Evolutionary conservation across 1,140 invertebrate species (phyloP), one percentile per base, ranked within the genome.

Genomic region (Drosophila willistoni): DNA sequence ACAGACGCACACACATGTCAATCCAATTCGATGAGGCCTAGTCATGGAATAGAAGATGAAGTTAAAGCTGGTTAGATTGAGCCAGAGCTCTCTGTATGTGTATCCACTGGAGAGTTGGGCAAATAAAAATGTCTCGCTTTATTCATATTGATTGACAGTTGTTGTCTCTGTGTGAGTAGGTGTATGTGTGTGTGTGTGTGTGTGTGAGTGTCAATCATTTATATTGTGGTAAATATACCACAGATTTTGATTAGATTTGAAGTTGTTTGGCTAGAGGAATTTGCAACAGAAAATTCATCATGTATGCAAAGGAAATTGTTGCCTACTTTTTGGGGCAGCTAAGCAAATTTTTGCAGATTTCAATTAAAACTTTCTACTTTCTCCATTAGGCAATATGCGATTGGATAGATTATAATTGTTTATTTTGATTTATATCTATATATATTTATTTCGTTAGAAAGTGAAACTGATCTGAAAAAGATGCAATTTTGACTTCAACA

Each of bases 1-100:
- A 36, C 34, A 36, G 9, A 10, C 34, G 2, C 34, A 36, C 34
- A 9, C 19, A 59, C 71, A 83, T 83, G 84, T 87, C 84, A 87
- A 83, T 87, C 73, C 77, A 89, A 80, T 84, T 80, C 70, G 76
- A 80, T 72, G 19, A 70, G 77, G 51, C 64, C 64, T 44, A 68
- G 55, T 57, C 55, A 57, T 33, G 29, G 55, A 17, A 33, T 57
- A 17, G 55, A 57, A 57, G 55, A 57, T 34, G 33, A 34, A 57
- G 55, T 34, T 34, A 34, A 34, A 57, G 14, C 56, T 62, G 61
- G 29, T 61, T 29, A 25, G 55, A 36, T 47, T 57, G 34, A 47
- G 61, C 55, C 41, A 34, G 65, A 66, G 56, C 22, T 41, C 66
- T 61, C 55, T 66, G 62, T 67, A 61, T 59, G 56, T 65, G 60